phyloP scores from a whole-genome alignment of 2,113 vertebrate genomes.

The Centropus unirufus region DNA sequence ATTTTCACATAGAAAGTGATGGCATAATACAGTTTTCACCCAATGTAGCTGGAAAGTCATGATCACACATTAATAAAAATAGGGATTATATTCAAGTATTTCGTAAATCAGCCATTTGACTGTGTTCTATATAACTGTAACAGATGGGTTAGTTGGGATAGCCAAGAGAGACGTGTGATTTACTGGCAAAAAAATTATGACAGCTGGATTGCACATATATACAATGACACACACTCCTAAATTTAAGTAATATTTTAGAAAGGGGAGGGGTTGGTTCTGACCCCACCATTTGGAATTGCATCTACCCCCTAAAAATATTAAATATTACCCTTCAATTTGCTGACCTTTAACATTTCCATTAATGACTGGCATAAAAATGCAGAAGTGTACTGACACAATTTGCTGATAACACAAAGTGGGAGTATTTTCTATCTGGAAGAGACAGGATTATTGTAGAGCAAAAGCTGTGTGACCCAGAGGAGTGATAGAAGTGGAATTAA shows the following conservation, averaged over 20 bases:
- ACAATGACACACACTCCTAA: background rate
- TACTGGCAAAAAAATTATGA: constrained; percentile 27
- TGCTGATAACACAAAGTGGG: constrained; percentile 45
- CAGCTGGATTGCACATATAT: background rate
- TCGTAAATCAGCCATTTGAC: constrained; percentile 16
- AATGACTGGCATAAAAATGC: constrained; percentile 34
- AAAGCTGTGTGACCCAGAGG: constrained; percentile 59
- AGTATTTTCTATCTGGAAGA: constrained; percentile 28
- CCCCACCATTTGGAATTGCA: background rate
- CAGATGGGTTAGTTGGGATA: constrained; percentile 45
- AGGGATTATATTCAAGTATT: background rate
- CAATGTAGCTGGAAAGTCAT: background rate
- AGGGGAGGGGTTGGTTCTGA: background rate
- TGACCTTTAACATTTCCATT: constrained; percentile 38
- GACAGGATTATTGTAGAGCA: constrained; percentile 51
- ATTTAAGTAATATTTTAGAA: background rate
- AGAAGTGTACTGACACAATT: background rate
- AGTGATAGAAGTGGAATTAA: constrained; percentile 53
- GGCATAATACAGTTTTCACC: background rate
- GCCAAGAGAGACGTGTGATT: background rate
- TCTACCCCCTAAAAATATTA: background rate
- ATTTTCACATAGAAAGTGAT: background rate
- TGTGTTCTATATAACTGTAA: background rate
- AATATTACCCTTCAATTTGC: background rate
- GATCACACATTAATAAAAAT: constrained; percentile 48